Conservation (phyloP, 2,888 invertebrate genomes). For the Drosophila emarginata region DNA sequence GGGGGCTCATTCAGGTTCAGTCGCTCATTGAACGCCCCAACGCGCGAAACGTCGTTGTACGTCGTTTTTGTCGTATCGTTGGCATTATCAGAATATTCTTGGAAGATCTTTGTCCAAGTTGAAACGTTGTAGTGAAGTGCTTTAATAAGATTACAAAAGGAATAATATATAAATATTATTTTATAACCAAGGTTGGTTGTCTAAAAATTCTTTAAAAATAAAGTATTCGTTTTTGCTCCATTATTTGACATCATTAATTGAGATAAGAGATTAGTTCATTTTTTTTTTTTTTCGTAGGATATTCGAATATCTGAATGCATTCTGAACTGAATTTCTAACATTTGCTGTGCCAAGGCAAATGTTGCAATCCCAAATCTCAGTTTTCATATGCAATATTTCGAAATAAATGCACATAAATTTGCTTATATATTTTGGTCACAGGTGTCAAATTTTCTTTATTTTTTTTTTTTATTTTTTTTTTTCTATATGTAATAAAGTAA, state of each 20-base stretch:
- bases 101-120: conserved; percentile 10
- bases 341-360: background rate
- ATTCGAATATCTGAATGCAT: too few relatives aligned
- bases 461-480: background rate
- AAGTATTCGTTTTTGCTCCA: too few relatives aligned
- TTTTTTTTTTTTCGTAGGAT: too few relatives aligned
- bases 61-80: conserved; percentile 30
- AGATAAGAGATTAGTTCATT: too few relatives aligned
- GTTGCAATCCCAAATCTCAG: conserved; percentile 19
- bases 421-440: conserved; percentile 23
- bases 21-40: conserved; percentile 57
- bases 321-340: too few relatives aligned
- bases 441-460: conserved; percentile 46
- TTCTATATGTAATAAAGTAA: conserved; percentile 19
- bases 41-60: conserved; percentile 50
- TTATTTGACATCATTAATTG: too few relatives aligned
- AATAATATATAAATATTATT: background rate
- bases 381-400: conserved; percentile 25
- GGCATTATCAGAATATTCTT: conserved; percentile 39
- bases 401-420: conserved; percentile 16
- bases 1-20: conserved; percentile 63
- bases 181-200: conserved; percentile 15
- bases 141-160: conserved; percentile 11
- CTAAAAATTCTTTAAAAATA: too few relatives aligned
- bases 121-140: background rate